Conservation (phyloP, 1,140 invertebrate genomes). For the Cataglyphis hispanica region DNA sequence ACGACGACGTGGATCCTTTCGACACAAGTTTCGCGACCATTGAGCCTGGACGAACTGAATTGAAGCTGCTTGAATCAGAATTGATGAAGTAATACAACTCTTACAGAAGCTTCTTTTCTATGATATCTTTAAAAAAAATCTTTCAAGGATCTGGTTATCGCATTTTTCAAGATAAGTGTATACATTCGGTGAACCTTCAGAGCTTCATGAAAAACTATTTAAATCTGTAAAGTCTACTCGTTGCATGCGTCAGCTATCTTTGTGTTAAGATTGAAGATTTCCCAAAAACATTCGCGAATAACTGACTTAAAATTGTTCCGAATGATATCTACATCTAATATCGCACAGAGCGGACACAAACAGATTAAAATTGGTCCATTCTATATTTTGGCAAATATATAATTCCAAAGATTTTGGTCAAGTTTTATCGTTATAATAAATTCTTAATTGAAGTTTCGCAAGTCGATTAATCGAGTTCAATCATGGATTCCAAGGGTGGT, state of each 20-base stretch:
- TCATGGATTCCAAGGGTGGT: constrained; percentile 87
- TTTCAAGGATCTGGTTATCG: not conserved
- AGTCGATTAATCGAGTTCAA: not conserved
- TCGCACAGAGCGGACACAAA: not conserved
- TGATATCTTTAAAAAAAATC: not conserved
- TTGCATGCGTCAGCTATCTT: not conserved
- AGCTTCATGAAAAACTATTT: not conserved
- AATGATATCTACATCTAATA: not conserved
- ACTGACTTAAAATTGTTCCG: not conserved
- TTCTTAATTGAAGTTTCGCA: not conserved
- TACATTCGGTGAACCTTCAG: constrained; percentile 12
- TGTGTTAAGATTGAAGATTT: not conserved
- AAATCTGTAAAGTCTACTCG: constrained; percentile 2
- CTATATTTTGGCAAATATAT: constrained; percentile 9
- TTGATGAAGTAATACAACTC: constrained; percentile 79
- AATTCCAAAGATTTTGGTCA: constrained; percentile 8
- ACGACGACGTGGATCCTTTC: constrained; percentile 89
- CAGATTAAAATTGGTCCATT: constrained; percentile 1
- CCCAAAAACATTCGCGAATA: not conserved
- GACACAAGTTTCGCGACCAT: constrained; percentile 89
- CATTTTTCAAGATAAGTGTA: not conserved
- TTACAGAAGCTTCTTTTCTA: not conserved
- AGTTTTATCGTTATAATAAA: constrained; percentile 7
- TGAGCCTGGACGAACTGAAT: constrained; percentile 88
- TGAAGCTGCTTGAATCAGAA: constrained; percentile 89